These are phyloP conservation scores for Kryptolebias ocellatus DNA, from an alignment of 2,797 vertebrate genomes.

Conservation along the genomic window DNA sequence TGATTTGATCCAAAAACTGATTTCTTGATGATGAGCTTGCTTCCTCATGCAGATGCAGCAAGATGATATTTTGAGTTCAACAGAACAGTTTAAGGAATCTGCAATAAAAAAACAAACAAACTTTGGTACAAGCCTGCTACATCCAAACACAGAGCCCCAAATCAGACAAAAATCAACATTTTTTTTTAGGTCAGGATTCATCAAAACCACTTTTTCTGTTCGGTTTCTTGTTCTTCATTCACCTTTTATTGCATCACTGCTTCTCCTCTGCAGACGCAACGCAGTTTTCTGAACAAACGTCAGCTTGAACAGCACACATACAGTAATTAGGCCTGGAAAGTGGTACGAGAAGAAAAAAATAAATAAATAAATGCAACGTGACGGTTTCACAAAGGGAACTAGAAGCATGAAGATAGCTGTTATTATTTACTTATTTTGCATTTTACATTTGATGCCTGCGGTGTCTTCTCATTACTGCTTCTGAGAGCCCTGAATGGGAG, in stretches of 20 bases:
- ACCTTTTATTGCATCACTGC: background rate
- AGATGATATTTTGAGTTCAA: no score
- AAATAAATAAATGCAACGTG: background rate
- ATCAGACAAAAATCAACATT: no score
- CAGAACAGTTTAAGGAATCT: no score
- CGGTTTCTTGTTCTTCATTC: background rate
- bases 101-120: no score
- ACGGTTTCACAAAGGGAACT: slow-evolving; percentile 5
- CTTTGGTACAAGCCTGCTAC: no score
- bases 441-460: slow-evolving; percentile 20
- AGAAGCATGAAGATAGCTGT: slow-evolving; percentile 22
- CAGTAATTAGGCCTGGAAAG: slow-evolving; percentile 7
- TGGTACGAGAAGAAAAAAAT: slow-evolving; percentile 9
- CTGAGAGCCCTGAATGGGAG: slow-evolving; percentile 21
- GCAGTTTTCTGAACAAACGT: background rate
- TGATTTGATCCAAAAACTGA: no score
- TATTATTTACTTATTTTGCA: slow-evolving; percentile 21
- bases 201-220: no score
- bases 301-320: slow-evolving; percentile 5
- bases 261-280: background rate
- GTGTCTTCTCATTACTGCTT: slow-evolving; percentile 3
- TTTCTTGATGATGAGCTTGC: no score
- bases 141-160: no score
- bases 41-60: no score
- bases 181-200: no score